Conservation (phyloP, 2,888 invertebrate genomes). For the Theristus sp. region DNA sequence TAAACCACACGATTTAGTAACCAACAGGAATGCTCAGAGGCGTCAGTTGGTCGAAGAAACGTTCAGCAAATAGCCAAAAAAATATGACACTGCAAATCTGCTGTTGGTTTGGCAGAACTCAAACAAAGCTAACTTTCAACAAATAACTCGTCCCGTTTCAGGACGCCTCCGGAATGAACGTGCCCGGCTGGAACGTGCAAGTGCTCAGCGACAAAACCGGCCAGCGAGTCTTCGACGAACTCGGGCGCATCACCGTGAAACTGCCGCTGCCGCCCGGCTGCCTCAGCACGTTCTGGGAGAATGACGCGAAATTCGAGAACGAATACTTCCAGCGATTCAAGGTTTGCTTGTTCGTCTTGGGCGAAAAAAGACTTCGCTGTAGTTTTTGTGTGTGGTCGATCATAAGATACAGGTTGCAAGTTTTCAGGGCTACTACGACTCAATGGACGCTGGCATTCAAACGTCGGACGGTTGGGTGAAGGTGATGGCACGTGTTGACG, state of each 20-base stretch:
- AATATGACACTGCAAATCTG: too few relatives aligned
- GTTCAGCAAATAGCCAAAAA: background rate
- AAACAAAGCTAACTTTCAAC: too few relatives aligned
- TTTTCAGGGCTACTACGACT: constrained; percentile 64
- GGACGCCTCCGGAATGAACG: constrained; percentile 61
- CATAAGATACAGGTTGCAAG: background rate
- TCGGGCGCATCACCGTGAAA: constrained; percentile 54
- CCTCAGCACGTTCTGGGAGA: constrained; percentile 59
- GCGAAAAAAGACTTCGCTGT: too few relatives aligned
- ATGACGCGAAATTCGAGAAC: constrained; percentile 56
- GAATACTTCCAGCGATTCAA: constrained; percentile 63
- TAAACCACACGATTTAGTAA: background rate
- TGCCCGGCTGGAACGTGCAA: constrained; percentile 57
- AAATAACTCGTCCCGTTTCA: too few relatives aligned
- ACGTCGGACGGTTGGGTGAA: constrained; percentile 60
- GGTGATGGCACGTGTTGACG: constrained; percentile 75
- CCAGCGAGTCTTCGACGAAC: constrained; percentile 35
- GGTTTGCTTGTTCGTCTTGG: constrained; percentile 40
- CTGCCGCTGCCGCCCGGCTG: constrained; percentile 74
- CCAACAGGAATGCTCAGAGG: too few relatives aligned
- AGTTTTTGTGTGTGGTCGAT: too few relatives aligned
- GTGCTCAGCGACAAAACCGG: constrained; percentile 38
- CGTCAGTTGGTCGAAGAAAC: too few relatives aligned
- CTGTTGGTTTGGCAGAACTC: too few relatives aligned
- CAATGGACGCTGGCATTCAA: constrained; percentile 77